Percentiles rank a stretch among this genome's conserved stretches.
Conservation (phyloP, 2,113 vertebrate genomes). For the Gymnarchus niloticus region DNA sequence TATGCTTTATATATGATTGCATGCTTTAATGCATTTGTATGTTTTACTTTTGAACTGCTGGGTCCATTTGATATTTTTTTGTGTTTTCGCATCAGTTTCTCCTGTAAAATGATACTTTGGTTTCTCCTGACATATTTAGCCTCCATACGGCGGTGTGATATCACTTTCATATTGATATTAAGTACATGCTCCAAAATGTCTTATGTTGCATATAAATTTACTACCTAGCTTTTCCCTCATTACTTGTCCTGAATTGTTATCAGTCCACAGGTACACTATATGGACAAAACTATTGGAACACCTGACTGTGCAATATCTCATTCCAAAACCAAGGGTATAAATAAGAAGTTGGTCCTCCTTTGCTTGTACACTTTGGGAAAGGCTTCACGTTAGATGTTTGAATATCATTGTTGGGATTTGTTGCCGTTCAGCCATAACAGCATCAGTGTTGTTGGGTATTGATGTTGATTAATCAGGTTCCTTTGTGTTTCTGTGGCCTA, state of each 20-base stretch:
- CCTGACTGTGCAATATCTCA: too few species aligned
- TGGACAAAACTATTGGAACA: too few species aligned
- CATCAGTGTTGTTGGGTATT: too few species aligned
- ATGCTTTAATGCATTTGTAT: too few species aligned
- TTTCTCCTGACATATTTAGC: not conserved
- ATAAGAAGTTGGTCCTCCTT: too few species aligned
- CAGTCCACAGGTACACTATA: not conserved
- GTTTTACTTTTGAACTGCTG: not conserved
- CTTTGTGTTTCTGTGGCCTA: too few species aligned
- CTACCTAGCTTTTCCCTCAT: not conserved
- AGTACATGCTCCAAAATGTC: not conserved
- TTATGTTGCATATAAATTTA: not conserved
- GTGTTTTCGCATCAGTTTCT: not conserved
- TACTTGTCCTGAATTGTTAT: not conserved
- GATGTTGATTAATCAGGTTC: too few species aligned
- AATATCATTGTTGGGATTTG: too few species aligned
- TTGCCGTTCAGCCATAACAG: too few species aligned
- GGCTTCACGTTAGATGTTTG: too few species aligned
- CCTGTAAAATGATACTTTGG: not conserved
- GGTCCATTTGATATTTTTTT: not conserved
- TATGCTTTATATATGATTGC: not conserved
- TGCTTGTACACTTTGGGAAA: too few species aligned
- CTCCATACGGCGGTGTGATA: not conserved
- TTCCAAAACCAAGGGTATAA: too few species aligned
- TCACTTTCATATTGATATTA: not conserved